phyloP scores from a whole-genome alignment of 2,888 invertebrate species.

The Exocentrus adspersus region DNA sequence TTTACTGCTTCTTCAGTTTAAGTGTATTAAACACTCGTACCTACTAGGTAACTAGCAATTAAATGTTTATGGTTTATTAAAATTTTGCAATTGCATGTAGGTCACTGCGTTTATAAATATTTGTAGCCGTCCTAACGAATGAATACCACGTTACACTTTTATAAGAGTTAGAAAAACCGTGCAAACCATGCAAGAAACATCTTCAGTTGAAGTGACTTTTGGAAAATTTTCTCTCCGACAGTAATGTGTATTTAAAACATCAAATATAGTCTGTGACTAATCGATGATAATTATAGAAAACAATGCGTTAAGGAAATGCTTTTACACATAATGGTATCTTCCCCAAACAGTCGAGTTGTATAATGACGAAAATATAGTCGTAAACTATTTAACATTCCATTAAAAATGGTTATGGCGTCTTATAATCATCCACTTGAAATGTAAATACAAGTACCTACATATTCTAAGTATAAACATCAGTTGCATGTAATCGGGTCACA shows the following conservation, averaged over 20 bases:
- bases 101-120: neutral
- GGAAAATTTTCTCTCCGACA: neutral
- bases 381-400: neutral
- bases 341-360: neutral
- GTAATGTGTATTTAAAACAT: neutral
- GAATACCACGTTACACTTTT: too few relatives aligned
- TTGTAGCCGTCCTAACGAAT: too few relatives aligned
- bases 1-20: too few relatives aligned
- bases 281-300: conserved; percentile 39
- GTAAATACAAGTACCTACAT: neutral
- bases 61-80: too few relatives aligned
- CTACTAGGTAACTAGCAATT: too few relatives aligned
- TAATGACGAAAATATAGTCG: neutral
- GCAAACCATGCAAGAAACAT: too few relatives aligned
- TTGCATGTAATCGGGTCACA: neutral
- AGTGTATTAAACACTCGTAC: too few relatives aligned
- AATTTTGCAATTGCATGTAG: too few relatives aligned
- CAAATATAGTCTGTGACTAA: neutral
- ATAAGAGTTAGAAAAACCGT: too few relatives aligned
- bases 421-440: neutral
- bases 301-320: conserved; percentile 3
- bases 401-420: neutral
- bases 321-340: neutral
- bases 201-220: too few relatives aligned
- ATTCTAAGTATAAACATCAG: neutral